Evolutionary conservation across 2,113 vertebrate species (phyloP).

Genomic region (Lota lota): DNA sequence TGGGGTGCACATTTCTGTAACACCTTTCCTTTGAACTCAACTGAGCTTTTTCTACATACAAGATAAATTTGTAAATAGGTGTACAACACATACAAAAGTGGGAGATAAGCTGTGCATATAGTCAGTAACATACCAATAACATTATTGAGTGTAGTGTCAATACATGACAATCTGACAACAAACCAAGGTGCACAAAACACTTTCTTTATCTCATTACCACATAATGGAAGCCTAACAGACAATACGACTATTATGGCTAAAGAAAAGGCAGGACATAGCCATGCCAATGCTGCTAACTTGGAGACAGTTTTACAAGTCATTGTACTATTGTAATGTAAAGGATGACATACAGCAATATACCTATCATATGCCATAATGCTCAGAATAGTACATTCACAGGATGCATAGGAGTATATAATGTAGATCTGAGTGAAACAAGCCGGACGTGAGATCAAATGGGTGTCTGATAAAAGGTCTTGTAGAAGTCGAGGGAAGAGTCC

Average conservation of each 20-base stretch:
- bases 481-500: conserved; percentile 60
- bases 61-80: conserved; percentile 22
- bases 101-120: conserved; percentile 14
- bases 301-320: conserved; percentile 48
- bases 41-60: conserved; percentile 41
- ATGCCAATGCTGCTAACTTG: conserved; percentile 20
- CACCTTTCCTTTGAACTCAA: conserved; percentile 28
- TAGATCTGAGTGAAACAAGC: conserved; percentile 55
- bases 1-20: conserved; percentile 31
- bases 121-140: conserved; percentile 21
- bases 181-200: conserved; percentile 56
- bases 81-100: conserved; percentile 19
- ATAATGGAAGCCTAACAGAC: conserved; percentile 50
- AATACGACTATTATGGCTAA: conserved; percentile 33
- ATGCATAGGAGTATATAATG: conserved; percentile 52
- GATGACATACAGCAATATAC: conserved; percentile 64
- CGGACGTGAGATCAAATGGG: conserved; percentile 46
- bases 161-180: conserved; percentile 48
- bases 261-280: conserved; percentile 39
- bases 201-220: conserved; percentile 43
- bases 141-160: conserved; percentile 21
- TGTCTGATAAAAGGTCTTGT: conserved; percentile 37
- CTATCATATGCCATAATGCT: conserved; percentile 65
- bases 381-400: conserved; percentile 58
- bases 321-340: conserved; percentile 54